Percentiles rank a stretch among this genome's conserved stretches.
phyloP scores from a whole-genome alignment of 92 coral and sea anemone genomes.

The Bergia puertoricense region DNA sequence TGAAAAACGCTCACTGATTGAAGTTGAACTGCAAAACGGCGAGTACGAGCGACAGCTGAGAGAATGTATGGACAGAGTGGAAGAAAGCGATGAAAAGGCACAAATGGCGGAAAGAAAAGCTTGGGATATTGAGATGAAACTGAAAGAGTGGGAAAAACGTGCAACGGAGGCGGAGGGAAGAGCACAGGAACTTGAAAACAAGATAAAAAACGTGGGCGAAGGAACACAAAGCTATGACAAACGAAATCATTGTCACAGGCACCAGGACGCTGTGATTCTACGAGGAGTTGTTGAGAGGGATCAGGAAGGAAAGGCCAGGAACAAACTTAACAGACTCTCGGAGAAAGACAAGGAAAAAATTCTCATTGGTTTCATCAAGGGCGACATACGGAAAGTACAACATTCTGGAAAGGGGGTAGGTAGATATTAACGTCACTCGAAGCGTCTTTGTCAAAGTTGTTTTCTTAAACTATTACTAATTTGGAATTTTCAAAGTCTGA shows the following conservation, averaged over 20 bases:
- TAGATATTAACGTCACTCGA: not conserved
- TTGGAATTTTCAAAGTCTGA: not conserved
- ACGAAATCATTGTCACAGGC: not conserved
- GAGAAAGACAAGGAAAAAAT: conserved; percentile 38
- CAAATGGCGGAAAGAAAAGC: conserved; percentile 37
- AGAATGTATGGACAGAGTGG: conserved; percentile 44
- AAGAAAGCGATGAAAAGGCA: conserved; percentile 47
- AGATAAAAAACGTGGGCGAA: conserved; percentile 10
- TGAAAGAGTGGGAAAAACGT: conserved; percentile 44
- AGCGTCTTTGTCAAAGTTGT: not conserved
- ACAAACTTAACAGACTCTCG: conserved; percentile 27
- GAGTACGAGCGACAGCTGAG: conserved; percentile 46
- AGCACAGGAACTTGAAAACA: conserved; percentile 28
- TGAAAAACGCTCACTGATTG: not conserved
- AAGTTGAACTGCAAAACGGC: conserved; percentile 42
- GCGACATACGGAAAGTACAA: conserved; percentile 26
- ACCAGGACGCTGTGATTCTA: conserved; percentile 15
- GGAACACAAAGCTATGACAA: conserved; percentile 13
- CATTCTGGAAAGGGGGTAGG: conserved; percentile 28
- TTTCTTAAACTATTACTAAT: not conserved
- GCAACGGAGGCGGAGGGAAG: conserved; percentile 39
- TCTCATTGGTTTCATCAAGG: conserved; percentile 31
- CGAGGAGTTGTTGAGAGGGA: conserved; percentile 30
- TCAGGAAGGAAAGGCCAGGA: conserved; percentile 5
- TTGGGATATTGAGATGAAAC: conserved; percentile 50